Conservation (phyloP, 2,113 vertebrate genomes). For the Piaya cayana region DNA sequence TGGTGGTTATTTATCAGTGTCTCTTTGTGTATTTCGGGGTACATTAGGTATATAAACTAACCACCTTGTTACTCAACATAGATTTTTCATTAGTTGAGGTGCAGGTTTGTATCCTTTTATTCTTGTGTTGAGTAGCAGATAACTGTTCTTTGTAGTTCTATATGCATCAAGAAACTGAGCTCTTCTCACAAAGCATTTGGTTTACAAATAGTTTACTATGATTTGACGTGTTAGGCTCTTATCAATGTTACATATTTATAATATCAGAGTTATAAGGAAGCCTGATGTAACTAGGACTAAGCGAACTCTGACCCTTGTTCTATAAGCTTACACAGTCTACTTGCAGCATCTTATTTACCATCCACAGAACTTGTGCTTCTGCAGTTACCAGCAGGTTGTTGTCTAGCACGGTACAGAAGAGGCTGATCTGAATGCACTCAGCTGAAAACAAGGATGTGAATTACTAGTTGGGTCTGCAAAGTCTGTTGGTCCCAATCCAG, state of each 20-base stretch:
- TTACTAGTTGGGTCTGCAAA: not conserved
- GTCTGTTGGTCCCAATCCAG: not conserved
- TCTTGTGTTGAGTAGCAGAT: not conserved
- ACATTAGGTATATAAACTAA: not conserved
- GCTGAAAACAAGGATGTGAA: not conserved
- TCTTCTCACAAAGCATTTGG: not conserved
- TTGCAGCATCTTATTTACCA: not conserved
- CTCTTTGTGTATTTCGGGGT: not conserved
- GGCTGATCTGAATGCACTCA: not conserved
- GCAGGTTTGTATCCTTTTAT: not conserved
- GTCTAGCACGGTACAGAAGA: not conserved
- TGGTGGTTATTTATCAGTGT: not conserved
- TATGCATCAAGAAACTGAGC: not conserved
- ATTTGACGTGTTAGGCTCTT: not conserved
- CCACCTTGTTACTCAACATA: not conserved
- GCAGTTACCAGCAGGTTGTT: not conserved
- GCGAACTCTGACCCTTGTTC: not conserved
- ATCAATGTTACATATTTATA: not conserved
- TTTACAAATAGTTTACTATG: not conserved
- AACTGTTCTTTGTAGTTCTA: not conserved
- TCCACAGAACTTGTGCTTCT: not conserved
- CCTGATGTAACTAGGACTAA: not conserved
- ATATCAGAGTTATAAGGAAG: not conserved
- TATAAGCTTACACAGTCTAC: not conserved
- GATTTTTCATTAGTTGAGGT: not conserved